Evolutionary conservation across 2,888 invertebrate species (phyloP).

Genomic region (Sphecodes monilicornis): DNA sequence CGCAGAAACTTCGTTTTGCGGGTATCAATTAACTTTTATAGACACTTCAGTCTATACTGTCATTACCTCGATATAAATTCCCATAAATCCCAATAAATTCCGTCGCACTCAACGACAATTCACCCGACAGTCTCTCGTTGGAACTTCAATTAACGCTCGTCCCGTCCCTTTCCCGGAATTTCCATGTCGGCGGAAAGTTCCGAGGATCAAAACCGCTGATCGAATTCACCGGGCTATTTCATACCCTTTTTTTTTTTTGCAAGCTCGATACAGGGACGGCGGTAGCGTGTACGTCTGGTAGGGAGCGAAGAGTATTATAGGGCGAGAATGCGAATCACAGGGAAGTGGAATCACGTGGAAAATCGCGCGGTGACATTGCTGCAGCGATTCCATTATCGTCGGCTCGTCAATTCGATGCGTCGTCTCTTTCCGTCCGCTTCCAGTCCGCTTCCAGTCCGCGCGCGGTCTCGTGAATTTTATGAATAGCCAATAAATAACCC

Average conservation of each 20-base stretch:
- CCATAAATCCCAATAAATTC: background rate
- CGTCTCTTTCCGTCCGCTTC: slow-evolving; percentile 38
- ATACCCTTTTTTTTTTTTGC: background rate
- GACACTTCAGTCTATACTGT: background rate
- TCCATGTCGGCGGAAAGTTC: slow-evolving; percentile 1
- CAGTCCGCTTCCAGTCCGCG: slow-evolving; percentile 4
- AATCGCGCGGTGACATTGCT: slow-evolving; percentile 61
- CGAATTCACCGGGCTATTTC: slow-evolving; percentile 29
- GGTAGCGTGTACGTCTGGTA: slow-evolving; percentile 7
- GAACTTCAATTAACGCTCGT: slow-evolving; percentile 10
- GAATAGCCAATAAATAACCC: slow-evolving; percentile 61
- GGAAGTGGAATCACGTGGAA: slow-evolving; percentile 66
- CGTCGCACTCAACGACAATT: background rate
- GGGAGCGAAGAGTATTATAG: slow-evolving; percentile 39
- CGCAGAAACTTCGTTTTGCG: background rate
- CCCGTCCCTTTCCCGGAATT: background rate
- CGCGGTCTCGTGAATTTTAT: slow-evolving; percentile 53
- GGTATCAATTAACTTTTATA: background rate
- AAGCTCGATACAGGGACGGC: background rate
- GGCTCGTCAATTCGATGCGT: slow-evolving; percentile 60
- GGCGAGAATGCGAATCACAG: slow-evolving; percentile 57
- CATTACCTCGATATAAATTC: background rate
- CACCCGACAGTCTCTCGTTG: background rate
- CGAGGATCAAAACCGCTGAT: slow-evolving; percentile 5
- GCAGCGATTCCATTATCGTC: slow-evolving; percentile 65